Evolutionary conservation across 1,140 invertebrate genomes (phyloP).

Genomic region (Drosophila willistoni): DNA sequence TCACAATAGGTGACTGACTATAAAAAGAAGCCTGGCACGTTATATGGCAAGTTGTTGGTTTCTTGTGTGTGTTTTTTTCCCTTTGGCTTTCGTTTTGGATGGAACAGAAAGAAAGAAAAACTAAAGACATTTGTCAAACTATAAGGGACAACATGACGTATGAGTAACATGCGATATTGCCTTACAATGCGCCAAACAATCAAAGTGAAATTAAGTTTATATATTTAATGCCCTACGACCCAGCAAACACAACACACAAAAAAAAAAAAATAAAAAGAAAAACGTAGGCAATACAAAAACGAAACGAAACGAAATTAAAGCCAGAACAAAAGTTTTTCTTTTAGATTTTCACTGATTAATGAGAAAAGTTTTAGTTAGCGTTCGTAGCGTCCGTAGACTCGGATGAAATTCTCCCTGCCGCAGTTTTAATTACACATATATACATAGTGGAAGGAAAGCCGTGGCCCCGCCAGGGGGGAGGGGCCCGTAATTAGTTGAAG

Average conservation of each 20-base stretch:
- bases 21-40: conserved; percentile 52
- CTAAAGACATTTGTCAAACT: conserved; percentile 77
- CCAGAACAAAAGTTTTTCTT: conserved; percentile 80
- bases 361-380: conserved; percentile 79
- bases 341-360: conserved; percentile 82
- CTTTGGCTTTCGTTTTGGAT: not conserved
- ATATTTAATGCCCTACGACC: conserved; percentile 65
- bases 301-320: conserved; percentile 68
- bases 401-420: conserved; percentile 56
- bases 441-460: conserved; percentile 21
- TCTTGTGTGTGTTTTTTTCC: conserved; percentile 28
- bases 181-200: conserved; percentile 80
- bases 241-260: conserved; percentile 3
- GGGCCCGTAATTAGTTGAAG: conserved; percentile 66
- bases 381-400: conserved; percentile 14
- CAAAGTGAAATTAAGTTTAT: conserved; percentile 81
- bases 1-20: conserved; percentile 77
- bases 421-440: conserved; percentile 78
- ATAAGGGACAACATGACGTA: conserved; percentile 68
- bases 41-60: conserved; percentile 5
- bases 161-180: conserved; percentile 79
- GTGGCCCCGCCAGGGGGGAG: not conserved
- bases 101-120: conserved; percentile 59
- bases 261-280: conserved; percentile 20
- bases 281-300: conserved; percentile 57